Conservation (phyloP, 1,140 invertebrate species). For the Matsumurasca onukii region DNA sequence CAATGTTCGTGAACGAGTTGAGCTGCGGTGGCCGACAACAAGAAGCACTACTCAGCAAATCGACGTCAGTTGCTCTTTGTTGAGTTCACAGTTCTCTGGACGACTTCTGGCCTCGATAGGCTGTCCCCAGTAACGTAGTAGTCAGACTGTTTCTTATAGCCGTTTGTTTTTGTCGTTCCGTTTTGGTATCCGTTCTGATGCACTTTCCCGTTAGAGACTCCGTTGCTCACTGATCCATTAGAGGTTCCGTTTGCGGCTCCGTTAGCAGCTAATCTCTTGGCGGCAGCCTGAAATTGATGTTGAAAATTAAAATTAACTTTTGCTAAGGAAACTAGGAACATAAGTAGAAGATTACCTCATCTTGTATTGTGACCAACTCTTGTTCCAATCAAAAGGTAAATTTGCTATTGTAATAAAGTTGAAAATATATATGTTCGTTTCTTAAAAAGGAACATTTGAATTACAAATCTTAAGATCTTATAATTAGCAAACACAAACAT, state of each 20-base stretch:
- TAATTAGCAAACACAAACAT: no score
- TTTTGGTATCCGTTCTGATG: slow-evolving; percentile 33
- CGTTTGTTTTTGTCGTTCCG: slow-evolving; percentile 34
- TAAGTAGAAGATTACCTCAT: not conserved
- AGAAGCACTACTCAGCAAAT: not conserved
- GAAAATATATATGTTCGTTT: no score
- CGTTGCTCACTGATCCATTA: slow-evolving; percentile 18
- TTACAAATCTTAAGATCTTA: no score
- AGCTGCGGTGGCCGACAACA: no score
- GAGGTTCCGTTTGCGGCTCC: not conserved
- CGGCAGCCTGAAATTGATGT: slow-evolving; percentile 29
- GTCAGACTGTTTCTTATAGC: slow-evolving; percentile 40
- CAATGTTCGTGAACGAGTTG: no score
- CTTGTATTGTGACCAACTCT: not conserved
- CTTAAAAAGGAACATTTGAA: no score
- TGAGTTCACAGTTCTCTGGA: slow-evolving; percentile 33
- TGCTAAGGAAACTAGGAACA: no score
- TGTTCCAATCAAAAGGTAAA: not conserved
- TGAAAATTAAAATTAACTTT: not conserved
- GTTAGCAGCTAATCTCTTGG: slow-evolving; percentile 1
- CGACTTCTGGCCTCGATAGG: slow-evolving; percentile 37
- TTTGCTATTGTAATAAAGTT: not conserved
- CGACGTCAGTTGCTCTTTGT: not conserved
- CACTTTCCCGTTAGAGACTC: slow-evolving; percentile 27
- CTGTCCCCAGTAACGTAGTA: slow-evolving; percentile 39